Evolutionary conservation across 2,113 vertebrate species (phyloP), one percentile per base, ranked within the genome.

Genomic region (Osmerus mordax): DNA sequence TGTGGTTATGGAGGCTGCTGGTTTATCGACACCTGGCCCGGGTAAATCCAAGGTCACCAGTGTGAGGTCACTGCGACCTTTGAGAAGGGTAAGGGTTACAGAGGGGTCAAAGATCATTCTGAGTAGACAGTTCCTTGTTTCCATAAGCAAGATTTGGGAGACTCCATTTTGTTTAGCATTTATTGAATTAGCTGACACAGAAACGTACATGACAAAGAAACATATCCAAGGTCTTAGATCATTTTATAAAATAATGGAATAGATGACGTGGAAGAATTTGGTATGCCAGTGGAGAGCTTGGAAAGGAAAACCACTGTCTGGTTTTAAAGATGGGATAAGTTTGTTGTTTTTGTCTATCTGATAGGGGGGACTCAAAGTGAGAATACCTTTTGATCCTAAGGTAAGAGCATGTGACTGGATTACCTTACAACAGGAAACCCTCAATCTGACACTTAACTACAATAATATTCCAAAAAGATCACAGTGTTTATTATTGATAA

Each of bases 51-150:
- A 41, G n/a, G 47, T 84, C 36, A 73, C 76, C 32, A 25, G 68
- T 74, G 83, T 93, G 18, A 93, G 89, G 84, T 95, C 94, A 69
- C 76, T 96, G 52, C 87, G 90, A 64, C 94, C 95, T 51, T 77
- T 96, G 80, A 91, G 88, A 85, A 92, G 93, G 94, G 95, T 96
- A 79, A 23, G 71, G 5, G 13, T 64, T 62, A 55, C 51, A 58
- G 13, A 60, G 53, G 23, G 51, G 51, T 25, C 23, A 59, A 16
- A n/a, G 15, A 25, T 41, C 3, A 13, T 55, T 21, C 18, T 16
- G n/a, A 23, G 56, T 67, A 19, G 51, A 28, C 13, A 70, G 58
- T 65, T 60, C 62, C 73, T 62, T 28, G 14, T 56, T 2, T 56
- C 14, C 23, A 28, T 59, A 63, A 3, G 19, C n/a, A 9, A n/a